These are phyloP conservation scores for Liopterus haemorrhoidalis DNA, from an alignment of 2,888 invertebrate species.

Conservation along the genomic window DNA sequence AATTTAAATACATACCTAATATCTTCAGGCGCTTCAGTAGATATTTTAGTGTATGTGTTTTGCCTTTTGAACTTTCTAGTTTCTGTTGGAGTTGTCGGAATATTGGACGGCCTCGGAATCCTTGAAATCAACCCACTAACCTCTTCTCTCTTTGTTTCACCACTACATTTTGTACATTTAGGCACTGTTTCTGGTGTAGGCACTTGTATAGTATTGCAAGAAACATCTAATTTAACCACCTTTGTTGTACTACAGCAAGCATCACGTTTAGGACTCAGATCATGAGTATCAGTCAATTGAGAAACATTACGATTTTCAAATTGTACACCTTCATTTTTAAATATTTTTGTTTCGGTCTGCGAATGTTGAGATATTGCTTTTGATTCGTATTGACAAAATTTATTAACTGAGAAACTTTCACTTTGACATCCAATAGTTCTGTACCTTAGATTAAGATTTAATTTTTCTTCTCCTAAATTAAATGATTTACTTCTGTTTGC, in stretches of 20 bases:
- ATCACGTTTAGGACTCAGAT: slow-evolving; percentile 30
- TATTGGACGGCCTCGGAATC: slow-evolving; percentile 40
- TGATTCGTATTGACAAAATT: slow-evolving; percentile 34
- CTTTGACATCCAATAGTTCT: slow-evolving; percentile 49
- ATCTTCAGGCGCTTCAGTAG: slow-evolving; percentile 23
- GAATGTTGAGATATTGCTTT: slow-evolving; percentile 37
- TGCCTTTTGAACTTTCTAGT: slow-evolving; percentile 43
- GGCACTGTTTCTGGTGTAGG: slow-evolving; percentile 10
- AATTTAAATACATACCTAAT: slow-evolving; percentile 30
- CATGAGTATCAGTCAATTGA: slow-evolving; percentile 41
- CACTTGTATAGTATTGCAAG: slow-evolving; percentile 16
- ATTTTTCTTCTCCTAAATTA: slow-evolving; percentile 53
- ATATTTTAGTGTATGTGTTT: slow-evolving; percentile 45
- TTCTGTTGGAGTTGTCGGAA: slow-evolving; percentile 41
- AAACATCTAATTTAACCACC: slow-evolving; percentile 5
- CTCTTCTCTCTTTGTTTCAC: slow-evolving; percentile 10
- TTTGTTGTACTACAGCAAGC: slow-evolving; percentile 10
- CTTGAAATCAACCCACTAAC: slow-evolving; percentile 38
- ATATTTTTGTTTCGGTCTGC: slow-evolving; percentile 37
- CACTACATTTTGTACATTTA: slow-evolving; percentile 35
- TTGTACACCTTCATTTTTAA: slow-evolving; percentile 38
- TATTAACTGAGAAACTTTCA: slow-evolving; percentile 31
- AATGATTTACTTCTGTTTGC: slow-evolving; percentile 54
- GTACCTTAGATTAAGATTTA: slow-evolving; percentile 45
- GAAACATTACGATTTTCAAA: slow-evolving; percentile 32